Percentiles rank a stretch among this genome's conserved stretches.
These are phyloP conservation scores for Mechanitis messenoides DNA, from an alignment of 2,888 invertebrate species.

Conservation along the genomic window DNA sequence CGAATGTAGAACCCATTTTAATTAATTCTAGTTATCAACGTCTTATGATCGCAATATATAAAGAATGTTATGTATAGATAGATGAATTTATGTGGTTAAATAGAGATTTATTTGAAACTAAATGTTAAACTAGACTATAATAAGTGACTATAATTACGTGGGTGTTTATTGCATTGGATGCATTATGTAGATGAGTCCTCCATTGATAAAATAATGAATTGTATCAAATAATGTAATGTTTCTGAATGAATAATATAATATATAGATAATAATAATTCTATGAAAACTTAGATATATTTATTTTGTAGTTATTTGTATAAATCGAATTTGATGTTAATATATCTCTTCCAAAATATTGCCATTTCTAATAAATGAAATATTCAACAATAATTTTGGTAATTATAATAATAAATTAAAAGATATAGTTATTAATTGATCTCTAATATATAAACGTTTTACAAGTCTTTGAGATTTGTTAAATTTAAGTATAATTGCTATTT, in stretches of 20 bases:
- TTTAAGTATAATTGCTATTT: not conserved
- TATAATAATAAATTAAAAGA: constrained; percentile 21
- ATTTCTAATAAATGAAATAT: constrained; percentile 50
- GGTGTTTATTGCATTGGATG: constrained; percentile 57
- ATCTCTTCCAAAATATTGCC: constrained; percentile 71
- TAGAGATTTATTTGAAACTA: constrained; percentile 55
- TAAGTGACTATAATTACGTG: constrained; percentile 39
- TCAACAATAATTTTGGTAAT: constrained; percentile 26
- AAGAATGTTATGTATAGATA: constrained; percentile 52
- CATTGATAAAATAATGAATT: not conserved
- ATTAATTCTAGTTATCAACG: constrained; percentile 41
- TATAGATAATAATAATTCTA: constrained; percentile 7
- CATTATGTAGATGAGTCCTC: constrained; percentile 33
- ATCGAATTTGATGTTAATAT: constrained; percentile 64
- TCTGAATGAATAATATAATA: constrained; percentile 5
- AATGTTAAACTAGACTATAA: constrained; percentile 44
- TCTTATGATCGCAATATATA: constrained; percentile 64
- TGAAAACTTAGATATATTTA: constrained; percentile 34
- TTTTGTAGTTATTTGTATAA: constrained; percentile 53
- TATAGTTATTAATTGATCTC: constrained; percentile 20
- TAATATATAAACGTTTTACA: constrained; percentile 5
- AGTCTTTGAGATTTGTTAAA: constrained; percentile 4
- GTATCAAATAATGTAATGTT: not conserved
- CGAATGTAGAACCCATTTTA: constrained; percentile 33
- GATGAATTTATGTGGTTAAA: constrained; percentile 63